Conservation (phyloP, 2,888 invertebrate genomes). For the Hemicrepidius hirtus region DNA sequence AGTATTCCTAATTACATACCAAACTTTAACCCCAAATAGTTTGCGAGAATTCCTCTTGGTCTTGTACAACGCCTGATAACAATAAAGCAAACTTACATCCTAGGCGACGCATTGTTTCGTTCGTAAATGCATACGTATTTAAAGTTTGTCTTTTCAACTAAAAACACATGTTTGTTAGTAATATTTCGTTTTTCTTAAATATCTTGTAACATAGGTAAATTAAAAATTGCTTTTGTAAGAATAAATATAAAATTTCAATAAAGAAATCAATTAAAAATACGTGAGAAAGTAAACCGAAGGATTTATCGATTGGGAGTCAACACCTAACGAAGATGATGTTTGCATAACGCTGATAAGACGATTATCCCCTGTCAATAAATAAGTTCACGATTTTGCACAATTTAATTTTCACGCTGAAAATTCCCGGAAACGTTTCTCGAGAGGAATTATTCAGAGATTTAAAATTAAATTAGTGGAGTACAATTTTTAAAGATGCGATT, state of each 20-base stretch:
- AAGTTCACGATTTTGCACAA: conserved; percentile 12
- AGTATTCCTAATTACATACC: background rate
- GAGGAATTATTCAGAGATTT: background rate
- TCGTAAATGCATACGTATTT: no score
- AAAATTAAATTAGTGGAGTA: background rate
- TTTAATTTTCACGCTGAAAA: conserved; percentile 24
- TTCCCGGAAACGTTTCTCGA: background rate
- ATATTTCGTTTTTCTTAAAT: no score
- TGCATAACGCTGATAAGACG: conserved; percentile 28
- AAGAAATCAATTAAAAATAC: conserved; percentile 14
- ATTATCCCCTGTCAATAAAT: conserved; percentile 26
- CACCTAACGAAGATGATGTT: conserved; percentile 32
- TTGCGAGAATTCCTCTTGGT: background rate
- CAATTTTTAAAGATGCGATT: background rate
- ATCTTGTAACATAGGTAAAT: no score
- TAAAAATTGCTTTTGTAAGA: no score
- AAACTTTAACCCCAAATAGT: conserved; percentile 7
- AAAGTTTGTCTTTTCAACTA: no score
- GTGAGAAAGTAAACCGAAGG: background rate
- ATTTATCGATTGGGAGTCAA: conserved; percentile 32
- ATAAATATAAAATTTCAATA: background rate
- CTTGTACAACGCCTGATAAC: background rate
- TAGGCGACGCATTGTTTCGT: no score
- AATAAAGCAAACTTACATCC: conserved; percentile 1
- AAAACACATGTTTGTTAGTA: no score